These are phyloP conservation scores for Epirrhoe tristata DNA, from an alignment of 2,888 invertebrate genomes.

Conservation along the genomic window DNA sequence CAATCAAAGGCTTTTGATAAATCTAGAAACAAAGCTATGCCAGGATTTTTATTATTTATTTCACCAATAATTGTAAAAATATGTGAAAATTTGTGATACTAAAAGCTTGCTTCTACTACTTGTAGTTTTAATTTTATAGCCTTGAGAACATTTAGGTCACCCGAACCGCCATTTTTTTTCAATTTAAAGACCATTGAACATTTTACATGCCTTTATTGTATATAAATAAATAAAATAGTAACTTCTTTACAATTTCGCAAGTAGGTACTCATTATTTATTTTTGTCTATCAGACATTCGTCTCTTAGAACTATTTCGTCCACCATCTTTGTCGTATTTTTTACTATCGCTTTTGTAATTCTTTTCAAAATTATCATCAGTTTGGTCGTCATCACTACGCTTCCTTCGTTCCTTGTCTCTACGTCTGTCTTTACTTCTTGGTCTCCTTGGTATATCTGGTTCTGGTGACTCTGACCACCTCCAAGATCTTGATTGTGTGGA, in stretches of 20 bases:
- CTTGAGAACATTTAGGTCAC: no score
- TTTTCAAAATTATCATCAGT: constrained; percentile 2
- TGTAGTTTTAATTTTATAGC: no score
- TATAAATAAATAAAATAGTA: no score
- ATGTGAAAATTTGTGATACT: no score
- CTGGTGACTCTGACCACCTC: constrained; percentile 93
- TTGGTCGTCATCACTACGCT: constrained; percentile 5
- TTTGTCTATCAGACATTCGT: constrained; percentile 17
- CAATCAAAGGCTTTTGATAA: no score
- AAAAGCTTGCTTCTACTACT: no score
- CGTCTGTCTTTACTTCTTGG: constrained; percentile 26
- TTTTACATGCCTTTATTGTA: no score
- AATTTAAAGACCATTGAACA: no score
- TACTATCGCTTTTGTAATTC: neutral
- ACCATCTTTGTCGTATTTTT: constrained; percentile 24
- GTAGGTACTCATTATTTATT: neutral
- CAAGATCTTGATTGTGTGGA: constrained; percentile 72
- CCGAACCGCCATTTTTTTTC: no score
- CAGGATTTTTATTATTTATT: no score
- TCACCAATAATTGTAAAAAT: no score
- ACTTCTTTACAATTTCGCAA: neutral
- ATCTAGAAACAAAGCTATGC: no score
- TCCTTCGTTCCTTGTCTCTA: constrained; percentile 17
- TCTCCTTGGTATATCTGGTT: constrained; percentile 63
- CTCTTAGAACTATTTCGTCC: constrained; percentile 26